Evolutionary conservation across 2,797 vertebrate genomes (phyloP).

Genomic region (Pangasius macronema): DNA sequence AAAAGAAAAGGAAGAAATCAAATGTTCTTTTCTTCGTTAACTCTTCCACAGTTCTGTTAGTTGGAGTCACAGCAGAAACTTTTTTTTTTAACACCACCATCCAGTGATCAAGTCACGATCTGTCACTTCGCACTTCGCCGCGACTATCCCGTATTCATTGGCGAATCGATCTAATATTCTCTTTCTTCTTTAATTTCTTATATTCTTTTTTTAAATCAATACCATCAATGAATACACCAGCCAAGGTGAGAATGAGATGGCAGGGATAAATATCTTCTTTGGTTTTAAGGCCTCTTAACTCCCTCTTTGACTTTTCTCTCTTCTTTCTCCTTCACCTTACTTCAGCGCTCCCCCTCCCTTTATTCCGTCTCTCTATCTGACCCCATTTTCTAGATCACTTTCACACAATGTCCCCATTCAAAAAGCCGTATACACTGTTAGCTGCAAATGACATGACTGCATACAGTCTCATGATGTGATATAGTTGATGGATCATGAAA

Average conservation of each 20-base stretch:
- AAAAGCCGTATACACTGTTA: background rate
- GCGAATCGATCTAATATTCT: slow-evolving; percentile 71
- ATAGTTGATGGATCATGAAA: background rate
- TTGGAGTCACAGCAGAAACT: background rate
- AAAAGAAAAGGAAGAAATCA: slow-evolving; percentile 20
- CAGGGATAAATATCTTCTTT: slow-evolving; percentile 76
- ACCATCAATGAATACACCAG: slow-evolving; percentile 71
- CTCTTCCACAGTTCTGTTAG: background rate
- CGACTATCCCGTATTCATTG: slow-evolving; percentile 78
- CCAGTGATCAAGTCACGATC: slow-evolving; percentile 73
- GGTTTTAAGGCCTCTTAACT: slow-evolving; percentile 80
- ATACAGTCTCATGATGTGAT: background rate
- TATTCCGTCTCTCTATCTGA: slow-evolving; percentile 22
- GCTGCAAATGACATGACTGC: background rate
- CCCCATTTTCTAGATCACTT: slow-evolving; percentile 29
- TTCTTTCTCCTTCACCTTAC: slow-evolving; percentile 57
- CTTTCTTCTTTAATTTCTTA: slow-evolving; percentile 75
- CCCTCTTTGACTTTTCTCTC: slow-evolving; percentile 52
- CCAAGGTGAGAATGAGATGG: slow-evolving; percentile 70
- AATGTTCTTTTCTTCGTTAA: background rate
- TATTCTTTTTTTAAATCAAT: slow-evolving; percentile 80
- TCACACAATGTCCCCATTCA: slow-evolving; percentile 42
- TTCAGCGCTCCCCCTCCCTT: slow-evolving; percentile 4
- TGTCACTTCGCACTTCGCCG: slow-evolving; percentile 72
- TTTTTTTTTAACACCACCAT: slow-evolving; percentile 28